phyloP scores from a whole-genome alignment of 2,113 vertebrate genomes.

The Psilopsiagon aurifrons region DNA sequence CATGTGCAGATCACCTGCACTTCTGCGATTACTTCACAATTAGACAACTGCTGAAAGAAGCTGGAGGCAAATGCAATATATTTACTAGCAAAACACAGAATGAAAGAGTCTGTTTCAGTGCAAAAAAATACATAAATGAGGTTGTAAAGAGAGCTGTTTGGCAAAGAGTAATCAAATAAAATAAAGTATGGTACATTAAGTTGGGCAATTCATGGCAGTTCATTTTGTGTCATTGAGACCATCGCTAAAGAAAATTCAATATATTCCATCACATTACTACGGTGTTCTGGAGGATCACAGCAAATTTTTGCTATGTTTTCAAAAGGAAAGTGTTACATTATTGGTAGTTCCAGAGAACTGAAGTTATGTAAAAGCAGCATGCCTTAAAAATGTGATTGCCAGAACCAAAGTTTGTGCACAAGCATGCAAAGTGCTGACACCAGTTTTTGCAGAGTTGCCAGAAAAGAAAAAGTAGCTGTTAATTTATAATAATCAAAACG shows the following conservation, averaged over 20 bases:
- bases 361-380: not conserved
- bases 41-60: conserved; percentile 64
- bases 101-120: conserved; percentile 29
- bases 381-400: not conserved
- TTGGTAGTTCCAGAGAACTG: not conserved
- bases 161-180: conserved; percentile 60
- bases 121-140: conserved; percentile 49
- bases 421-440: not conserved
- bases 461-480: not conserved
- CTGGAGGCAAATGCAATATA: conserved; percentile 56
- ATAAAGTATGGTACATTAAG: conserved; percentile 49
- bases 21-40: conserved; percentile 40
- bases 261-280: not conserved
- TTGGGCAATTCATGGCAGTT: conserved; percentile 1
- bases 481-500: not conserved
- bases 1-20: not conserved
- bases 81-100: conserved; percentile 54
- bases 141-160: conserved; percentile 31
- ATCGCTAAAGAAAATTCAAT: not conserved
- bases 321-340: not conserved
- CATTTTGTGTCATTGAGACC: conserved; percentile 54
- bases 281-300: not conserved
- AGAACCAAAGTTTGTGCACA: not conserved
- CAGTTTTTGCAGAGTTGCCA: not conserved
- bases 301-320: not conserved